These are phyloP conservation scores for Oreochromis tanganicae DNA, from an alignment of 2,113 vertebrate genomes.

Conservation along the genomic window DNA sequence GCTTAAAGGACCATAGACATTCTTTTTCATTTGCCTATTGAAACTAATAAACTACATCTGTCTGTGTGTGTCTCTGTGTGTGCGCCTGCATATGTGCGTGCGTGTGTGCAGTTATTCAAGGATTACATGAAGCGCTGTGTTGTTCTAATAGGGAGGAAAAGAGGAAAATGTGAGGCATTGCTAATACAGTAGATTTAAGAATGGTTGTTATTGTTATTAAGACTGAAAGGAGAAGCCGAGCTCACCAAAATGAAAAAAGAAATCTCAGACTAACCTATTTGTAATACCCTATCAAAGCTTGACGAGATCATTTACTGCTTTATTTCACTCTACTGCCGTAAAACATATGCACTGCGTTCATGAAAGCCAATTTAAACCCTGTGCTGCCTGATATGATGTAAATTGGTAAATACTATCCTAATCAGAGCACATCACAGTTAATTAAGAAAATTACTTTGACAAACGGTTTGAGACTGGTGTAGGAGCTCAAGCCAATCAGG, in stretches of 20 bases:
- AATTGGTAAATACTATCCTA: conserved; percentile 65
- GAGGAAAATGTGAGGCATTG: conserved; percentile 48
- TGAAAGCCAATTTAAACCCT: conserved; percentile 42
- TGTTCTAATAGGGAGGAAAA: conserved; percentile 26
- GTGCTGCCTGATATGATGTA: conserved; percentile 47
- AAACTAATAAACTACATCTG: conserved; percentile 65
- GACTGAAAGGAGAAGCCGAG: conserved; percentile 6
- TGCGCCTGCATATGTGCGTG: neutral
- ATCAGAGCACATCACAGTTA: conserved; percentile 58
- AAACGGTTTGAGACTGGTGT: conserved; percentile 44
- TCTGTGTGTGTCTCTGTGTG: neutral
- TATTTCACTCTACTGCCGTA: conserved; percentile 17
- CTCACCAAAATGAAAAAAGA: neutral
- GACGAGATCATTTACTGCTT: conserved; percentile 32
- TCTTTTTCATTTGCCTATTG: conserved; percentile 67
- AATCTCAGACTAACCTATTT: neutral
- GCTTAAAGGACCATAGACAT: conserved; percentile 73
- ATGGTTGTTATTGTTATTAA: conserved; percentile 32
- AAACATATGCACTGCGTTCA: conserved; percentile 39
- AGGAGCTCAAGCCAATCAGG: conserved; percentile 47
- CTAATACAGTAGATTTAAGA: conserved; percentile 40
- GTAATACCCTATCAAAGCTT: conserved; percentile 25
- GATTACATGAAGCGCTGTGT: conserved; percentile 45
- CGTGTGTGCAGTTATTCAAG: conserved; percentile 34
- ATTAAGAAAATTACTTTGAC: conserved; percentile 67